Conservation (phyloP, 2,797 vertebrate genomes). For the Centropyge bicolor region DNA sequence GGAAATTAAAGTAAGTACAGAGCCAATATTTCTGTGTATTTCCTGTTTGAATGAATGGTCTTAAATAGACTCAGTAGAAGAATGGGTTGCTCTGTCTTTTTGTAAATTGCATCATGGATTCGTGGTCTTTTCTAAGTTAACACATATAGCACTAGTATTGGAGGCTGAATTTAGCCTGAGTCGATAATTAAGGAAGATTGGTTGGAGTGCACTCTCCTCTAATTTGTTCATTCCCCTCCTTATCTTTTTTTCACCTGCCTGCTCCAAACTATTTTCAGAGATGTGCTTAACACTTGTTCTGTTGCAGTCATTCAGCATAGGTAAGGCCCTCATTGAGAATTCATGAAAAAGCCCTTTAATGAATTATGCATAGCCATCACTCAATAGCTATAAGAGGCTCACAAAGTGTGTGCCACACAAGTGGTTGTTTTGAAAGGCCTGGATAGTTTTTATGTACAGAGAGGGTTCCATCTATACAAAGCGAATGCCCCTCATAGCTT, state of each 20-base stretch:
- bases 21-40: background rate
- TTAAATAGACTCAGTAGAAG: background rate
- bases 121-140: background rate
- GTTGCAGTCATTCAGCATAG: slow-evolving; percentile 50
- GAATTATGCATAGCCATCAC: slow-evolving; percentile 72
- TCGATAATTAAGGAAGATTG: background rate
- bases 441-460: slow-evolving; percentile 22
- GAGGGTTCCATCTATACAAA: slow-evolving; percentile 1
- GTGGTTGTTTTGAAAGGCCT: slow-evolving; percentile 33
- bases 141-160: background rate
- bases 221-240: slow-evolving; percentile 17
- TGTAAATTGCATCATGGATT: background rate
- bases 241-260: background rate
- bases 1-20: slow-evolving; percentile 96
- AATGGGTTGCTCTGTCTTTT: background rate
- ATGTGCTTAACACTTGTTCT: slow-evolving; percentile 28
- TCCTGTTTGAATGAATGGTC: background rate
- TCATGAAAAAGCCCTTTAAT: slow-evolving; percentile 61
- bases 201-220: slow-evolving; percentile 17
- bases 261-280: slow-evolving; percentile 46
- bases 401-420: slow-evolving; percentile 26
- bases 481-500: background rate
- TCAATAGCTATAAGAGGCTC: slow-evolving; percentile 49
- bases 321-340: slow-evolving; percentile 59
- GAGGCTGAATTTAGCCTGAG: slow-evolving; percentile 10